Evolutionary conservation across 30 jellyfish, hydroid and myxozoan genomes (phyloP), one percentile per base, ranked within the genome.

Genomic region (Nemopilema nomurai): DNA sequence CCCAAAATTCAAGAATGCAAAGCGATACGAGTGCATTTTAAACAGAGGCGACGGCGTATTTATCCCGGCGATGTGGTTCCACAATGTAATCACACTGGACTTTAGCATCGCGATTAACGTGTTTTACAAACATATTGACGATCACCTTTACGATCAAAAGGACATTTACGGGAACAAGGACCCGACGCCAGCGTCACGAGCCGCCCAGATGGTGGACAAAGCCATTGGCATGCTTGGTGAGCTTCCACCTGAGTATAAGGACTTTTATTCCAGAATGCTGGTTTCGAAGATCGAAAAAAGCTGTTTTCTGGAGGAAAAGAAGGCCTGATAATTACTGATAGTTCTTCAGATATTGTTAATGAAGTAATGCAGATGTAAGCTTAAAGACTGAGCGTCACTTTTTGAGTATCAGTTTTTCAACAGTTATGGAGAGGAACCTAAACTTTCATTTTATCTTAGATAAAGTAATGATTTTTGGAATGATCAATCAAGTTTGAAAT

Each of bases 41-140:
- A 71, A 87, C 27, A 95, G 96, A 20, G 98, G 98, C 3, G 98
- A 92, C 78, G 86, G 89, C 16, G 25, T 92, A n/a, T 92, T 87
- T 71, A 92, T 92, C 53, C 98, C 98, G 23, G 98, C 98, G 4
- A 80, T 92, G 68, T 92, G 98, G 98, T 92, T 92, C 67, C 98
- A 92, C 71, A 92, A 92, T 66, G 97, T 92, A 29, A 87, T 74
- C 23, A 77, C 98, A 0, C 65, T 81, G 64, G 96, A 87, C 65
- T 87, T 74, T 64, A 80, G 95, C 22, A 83, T 92, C 8, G 92
- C 90, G 18, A 89, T 92, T 1, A 92, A 92, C 77, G 95, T 92
- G 19, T 92, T 92, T 74, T 92, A 96, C 83, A 92, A 85, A 51
- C 94, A 88, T 70, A 62, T 92, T 19, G 90, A 69, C 32, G 76